These are phyloP conservation scores for Heteromurus nitidus DNA, from an alignment of 2,888 invertebrate genomes.

Conservation along the genomic window DNA sequence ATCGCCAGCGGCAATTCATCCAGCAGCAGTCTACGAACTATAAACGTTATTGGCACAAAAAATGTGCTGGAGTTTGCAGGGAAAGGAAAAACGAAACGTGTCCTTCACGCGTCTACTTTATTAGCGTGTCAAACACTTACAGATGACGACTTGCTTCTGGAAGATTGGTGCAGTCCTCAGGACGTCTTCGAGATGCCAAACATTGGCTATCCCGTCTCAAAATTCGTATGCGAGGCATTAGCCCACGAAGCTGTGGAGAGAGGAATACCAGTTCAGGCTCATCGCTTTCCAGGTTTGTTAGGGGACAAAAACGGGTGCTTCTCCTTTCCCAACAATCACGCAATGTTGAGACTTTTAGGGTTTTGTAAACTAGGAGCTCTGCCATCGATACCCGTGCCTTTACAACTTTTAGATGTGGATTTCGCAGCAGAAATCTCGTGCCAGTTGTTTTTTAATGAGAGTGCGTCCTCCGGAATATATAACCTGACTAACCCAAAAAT, in stretches of 20 bases:
- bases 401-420: constrained; percentile 57
- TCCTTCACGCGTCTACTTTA: constrained; percentile 62
- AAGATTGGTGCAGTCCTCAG: constrained; percentile 53
- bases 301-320: constrained; percentile 63
- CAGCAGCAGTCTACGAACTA: background rate
- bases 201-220: constrained; percentile 58
- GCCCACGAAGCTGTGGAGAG: constrained; percentile 41
- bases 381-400: constrained; percentile 49
- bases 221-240: constrained; percentile 65
- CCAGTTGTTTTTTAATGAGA: constrained; percentile 50
- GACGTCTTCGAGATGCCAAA: constrained; percentile 51
- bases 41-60: constrained; percentile 42
- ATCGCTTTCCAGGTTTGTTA: constrained; percentile 58
- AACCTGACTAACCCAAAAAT: constrained; percentile 64
- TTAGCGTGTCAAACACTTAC: constrained; percentile 34
- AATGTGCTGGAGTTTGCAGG: constrained; percentile 64
- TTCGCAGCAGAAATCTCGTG: constrained; percentile 55
- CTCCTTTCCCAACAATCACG: constrained; percentile 58
- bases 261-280: constrained; percentile 60
- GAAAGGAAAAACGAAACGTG: constrained; percentile 41
- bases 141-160: constrained; percentile 38
- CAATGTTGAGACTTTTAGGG: constrained; percentile 49
- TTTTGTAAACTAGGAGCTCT: constrained; percentile 54
- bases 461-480: constrained; percentile 41
- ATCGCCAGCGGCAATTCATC: constrained; percentile 16